Evolutionary conservation across 2,888 invertebrate genomes (phyloP), one percentile per base, ranked within the genome.

Genomic region (Orchesella flavescens): DNA sequence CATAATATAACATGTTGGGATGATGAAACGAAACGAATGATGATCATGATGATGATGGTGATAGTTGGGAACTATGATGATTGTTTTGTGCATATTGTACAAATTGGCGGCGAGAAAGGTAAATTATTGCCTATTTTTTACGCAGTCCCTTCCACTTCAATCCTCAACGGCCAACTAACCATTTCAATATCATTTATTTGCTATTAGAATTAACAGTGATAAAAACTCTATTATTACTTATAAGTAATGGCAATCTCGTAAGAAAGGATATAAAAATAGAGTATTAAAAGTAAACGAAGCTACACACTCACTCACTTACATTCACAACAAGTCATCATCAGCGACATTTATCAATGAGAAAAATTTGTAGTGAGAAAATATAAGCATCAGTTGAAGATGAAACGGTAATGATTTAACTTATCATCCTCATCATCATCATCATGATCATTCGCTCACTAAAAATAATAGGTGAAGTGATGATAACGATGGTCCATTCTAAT

Each of bases 21-120:
- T 81, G 84, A 84, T 80, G 80, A 80, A 72, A 84, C 69, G 78
- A 78, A 78, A 83, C 65, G 76, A 79, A 79, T 79, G 72, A 79
- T 79, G 79, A n/a, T n/a, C n/a, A n/a, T n/a, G n/a, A 79, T 79
- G 72, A 79, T 79, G 79, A n/a, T n/a, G n/a, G n/a, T n/a, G n/a
- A 72, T 65, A 17, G 65, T 12, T n/a, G n/a, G 21, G 23, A 65
- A 65, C 43, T 34, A 65, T 65, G 79, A 61, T 72, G 63, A 69
- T 71, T 79, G 63, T 34, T 63, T 59, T 49, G 53, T 53, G 75
- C n/a, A 34, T 69, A 78, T 71, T 66, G 43, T 65, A 71, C 71
- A 79, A 79, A 79, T 79, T 79, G 72, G 65, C 34, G 5, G 63
- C 24, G 61, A 78, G 63, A 79, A 23, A 44, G 23, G 79, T 79